These are phyloP conservation scores for Nothura maculosa DNA, from an alignment of 2,797 vertebrate genomes.

Conservation along the genomic window DNA sequence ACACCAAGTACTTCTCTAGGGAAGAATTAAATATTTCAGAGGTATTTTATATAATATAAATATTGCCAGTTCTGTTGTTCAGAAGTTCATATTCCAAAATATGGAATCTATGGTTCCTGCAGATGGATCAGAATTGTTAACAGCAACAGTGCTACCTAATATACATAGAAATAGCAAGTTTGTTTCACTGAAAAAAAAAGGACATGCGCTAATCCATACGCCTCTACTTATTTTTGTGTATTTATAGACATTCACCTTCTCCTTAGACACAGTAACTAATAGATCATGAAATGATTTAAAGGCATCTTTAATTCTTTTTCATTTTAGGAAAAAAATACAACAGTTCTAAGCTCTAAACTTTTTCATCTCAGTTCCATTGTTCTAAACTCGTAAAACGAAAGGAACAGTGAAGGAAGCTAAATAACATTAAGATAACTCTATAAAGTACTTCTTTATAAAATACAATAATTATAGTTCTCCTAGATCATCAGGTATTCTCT, in stretches of 20 bases:
- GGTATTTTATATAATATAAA: not conserved
- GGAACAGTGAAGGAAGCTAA: not conserved
- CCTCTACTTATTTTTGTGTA: not conserved
- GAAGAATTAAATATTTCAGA: not conserved
- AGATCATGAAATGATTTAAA: not conserved
- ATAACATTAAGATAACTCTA: not conserved
- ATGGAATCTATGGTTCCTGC: not conserved
- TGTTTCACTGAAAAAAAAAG: not conserved
- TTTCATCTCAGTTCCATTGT: not conserved
- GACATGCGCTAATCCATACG: not conserved
- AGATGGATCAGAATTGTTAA: not conserved
- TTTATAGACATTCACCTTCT: not conserved
- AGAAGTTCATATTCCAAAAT: not conserved
- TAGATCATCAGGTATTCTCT: not conserved
- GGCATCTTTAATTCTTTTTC: not conserved
- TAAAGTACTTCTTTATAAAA: not conserved
- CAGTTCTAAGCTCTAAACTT: not conserved
- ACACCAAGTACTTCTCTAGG: not conserved
- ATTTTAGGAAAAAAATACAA: not conserved
- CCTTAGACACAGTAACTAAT: not conserved
- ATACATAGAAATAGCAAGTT: not conserved
- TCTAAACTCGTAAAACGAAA: not conserved
- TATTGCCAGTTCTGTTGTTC: not conserved
- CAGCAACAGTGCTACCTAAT: not conserved
- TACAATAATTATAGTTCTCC: not conserved